Percentiles rank a stretch among this genome's conserved stretches.
These are phyloP conservation scores for Tyrannus savana DNA, from an alignment of 2,113 vertebrate species.

Conservation along the genomic window DNA sequence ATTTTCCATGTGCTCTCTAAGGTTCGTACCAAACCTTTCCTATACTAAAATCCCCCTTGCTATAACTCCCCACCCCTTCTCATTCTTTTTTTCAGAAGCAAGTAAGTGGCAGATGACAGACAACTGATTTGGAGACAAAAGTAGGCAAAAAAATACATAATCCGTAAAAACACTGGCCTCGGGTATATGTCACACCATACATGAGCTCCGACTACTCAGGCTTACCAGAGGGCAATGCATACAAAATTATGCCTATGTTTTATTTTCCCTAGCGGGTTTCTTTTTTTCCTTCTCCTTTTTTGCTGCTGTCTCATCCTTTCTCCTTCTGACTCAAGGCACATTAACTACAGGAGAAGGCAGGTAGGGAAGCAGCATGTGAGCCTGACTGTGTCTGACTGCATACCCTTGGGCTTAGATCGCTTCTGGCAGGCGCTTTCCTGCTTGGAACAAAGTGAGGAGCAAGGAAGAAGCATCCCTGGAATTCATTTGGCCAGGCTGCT, in stretches of 20 bases:
- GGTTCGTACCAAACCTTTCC: not conserved
- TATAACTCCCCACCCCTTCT: not conserved
- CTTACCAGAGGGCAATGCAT: not conserved
- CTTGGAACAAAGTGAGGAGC: not conserved
- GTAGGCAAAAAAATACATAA: not conserved
- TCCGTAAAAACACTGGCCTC: not conserved
- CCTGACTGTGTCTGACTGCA: accelerated
- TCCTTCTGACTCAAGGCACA: not conserved
- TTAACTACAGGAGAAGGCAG: not conserved
- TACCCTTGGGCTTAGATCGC: accelerated
- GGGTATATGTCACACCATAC: accelerated
- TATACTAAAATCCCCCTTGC: not conserved
- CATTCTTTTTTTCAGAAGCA: not conserved
- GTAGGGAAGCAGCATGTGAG: not conserved
- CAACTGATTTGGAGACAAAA: not conserved
- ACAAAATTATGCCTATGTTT: not conserved
- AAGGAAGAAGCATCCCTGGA: conserved; percentile 14
- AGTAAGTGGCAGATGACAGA: not conserved
- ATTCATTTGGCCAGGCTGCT: not conserved
- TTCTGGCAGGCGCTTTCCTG: not conserved
- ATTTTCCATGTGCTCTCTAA: not conserved
- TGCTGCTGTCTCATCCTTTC: not conserved
- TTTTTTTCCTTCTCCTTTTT: not conserved
- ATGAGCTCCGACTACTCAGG: accelerated
- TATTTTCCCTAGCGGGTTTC: not conserved